Base-by-base conservation (phyloP, 2,113 vertebrate genomes). In the Dendropsophus ebraccatus region DNA sequence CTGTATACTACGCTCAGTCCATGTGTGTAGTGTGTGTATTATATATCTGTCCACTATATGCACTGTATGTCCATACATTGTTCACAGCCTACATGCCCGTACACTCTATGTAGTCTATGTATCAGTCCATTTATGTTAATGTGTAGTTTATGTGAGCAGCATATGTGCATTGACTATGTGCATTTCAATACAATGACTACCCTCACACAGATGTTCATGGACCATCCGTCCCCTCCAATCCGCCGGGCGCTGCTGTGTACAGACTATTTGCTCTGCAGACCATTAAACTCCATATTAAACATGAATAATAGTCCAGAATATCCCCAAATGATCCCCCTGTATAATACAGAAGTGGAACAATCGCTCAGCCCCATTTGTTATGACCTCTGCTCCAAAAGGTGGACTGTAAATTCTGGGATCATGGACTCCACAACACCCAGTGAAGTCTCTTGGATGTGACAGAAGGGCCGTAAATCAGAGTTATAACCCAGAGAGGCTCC, bases 391-490 rank as follows among this genome's bases (percentile, higher is more conserved):
- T 62, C 37, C 41, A 60, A 12, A 65, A 47, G 58, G 37, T 17
- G n/a, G 41, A 81, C 79, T n/a, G 58, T 81, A 81, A 62, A 67
- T 81, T 19, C 37, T 65, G 13, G 1, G 5, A 47, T 81, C 25
- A 65, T 45, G 58, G 79, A 81, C 79, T 47, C 60, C 79, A 47
- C 37, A 41, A 41, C 35, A 2, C 65, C 7, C 65, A 30, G 28
- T 12, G 32, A 70, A 49, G 72, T 16, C 32, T 80, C 4, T n/a
- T 70, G 67, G 67, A 70, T 41, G 67, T 41, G 67, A 70, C 32
- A 41, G 9, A 41, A 30, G 1, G 0, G 0, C 70, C 87, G 86
- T 92, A 92, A 93, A 90, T 93, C 92, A 92, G 83, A 67, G 56
- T 87, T 91, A 90, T 87, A 84, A 91, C 92, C 89, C 87, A n/a